Base-by-base conservation (phyloP, 2,888 invertebrate species). In the Pemphredon lugubris region DNA sequence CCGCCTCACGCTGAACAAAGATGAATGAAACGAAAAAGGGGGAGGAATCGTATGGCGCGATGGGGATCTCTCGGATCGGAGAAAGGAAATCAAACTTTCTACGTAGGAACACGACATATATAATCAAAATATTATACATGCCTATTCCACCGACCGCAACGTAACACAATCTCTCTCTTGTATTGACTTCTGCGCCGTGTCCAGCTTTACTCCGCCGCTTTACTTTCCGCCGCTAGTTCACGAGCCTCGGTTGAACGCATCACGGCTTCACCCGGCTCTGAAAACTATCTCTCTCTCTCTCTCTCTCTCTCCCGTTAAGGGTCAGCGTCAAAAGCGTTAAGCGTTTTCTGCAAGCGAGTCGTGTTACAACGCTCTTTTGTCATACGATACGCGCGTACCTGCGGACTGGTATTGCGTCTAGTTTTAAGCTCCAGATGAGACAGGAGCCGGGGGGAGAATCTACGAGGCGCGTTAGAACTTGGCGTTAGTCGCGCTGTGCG, bases 111-210 rank as follows among this genome's bases (percentile, higher is more conserved):
- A 44, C 63, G 34, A 32, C 50, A 34, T 39, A 30, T 42, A 47
- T 34, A 75, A 73, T 77, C 66, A 73, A 77, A 75, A 75, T 70
- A 73, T 75, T 66, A 60, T 66, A 73, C 58, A 53, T 54, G 58
- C 60, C 42, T 42, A 50, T 48, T 59, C 18, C n/a, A n/a, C 58
- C 23, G 11, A 59, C 50, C 60, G 48, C 59, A 55, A 32, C 51
- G 70, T 69, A 69, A 73, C 11, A 40, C 64, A 53, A 70, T 73
- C 65, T 60, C 63, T 60, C 63, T 60, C 45, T 55, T 51, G 13
- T 47, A 42, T 63, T 54, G 66, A 69, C 45, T 58, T 48, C 45
- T 48, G 37, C 13, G 30, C 39, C 21, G 44, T 42, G 34, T 30
- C 4, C 51, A 11, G 44, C 37, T n/a, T 23, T 7, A 7, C 7